These are phyloP conservation scores for Tethea ocularis DNA, from an alignment of 2,888 invertebrate species.

Conservation along the genomic window DNA sequence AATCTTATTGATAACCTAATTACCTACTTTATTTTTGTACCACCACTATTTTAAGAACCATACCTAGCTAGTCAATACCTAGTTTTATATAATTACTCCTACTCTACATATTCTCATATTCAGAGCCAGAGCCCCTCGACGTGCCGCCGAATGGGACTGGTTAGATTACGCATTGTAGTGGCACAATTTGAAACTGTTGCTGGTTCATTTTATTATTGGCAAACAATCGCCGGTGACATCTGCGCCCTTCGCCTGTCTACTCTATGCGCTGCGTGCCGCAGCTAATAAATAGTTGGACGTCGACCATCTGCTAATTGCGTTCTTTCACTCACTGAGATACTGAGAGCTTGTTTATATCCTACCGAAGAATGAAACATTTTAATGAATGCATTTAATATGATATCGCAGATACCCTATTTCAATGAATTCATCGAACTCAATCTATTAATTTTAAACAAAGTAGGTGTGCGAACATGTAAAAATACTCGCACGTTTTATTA, in stretches of 20 bases:
- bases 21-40: no score
- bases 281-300: constrained; percentile 50
- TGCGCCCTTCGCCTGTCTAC: constrained; percentile 55
- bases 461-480: neutral
- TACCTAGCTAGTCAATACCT: no score
- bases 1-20: no score
- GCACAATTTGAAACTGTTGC: constrained; percentile 81
- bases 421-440: neutral
- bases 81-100: no score
- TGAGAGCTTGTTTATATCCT: constrained; percentile 20
- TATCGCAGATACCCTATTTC: neutral
- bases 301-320: constrained; percentile 70
- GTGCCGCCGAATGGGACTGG: constrained; percentile 75
- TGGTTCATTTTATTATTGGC: constrained; percentile 76
- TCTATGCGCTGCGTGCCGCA: constrained; percentile 32
- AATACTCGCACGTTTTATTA: constrained; percentile 1
- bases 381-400: neutral
- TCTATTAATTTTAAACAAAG: neutral
- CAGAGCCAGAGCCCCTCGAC: constrained; percentile 52
- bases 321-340: constrained; percentile 47
- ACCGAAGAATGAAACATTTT: neutral
- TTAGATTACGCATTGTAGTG: constrained; percentile 81
- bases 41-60: no score
- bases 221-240: constrained; percentile 77
- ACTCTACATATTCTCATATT: constrained; percentile 40